A percentile compares a stretch with the other conserved stretches of the same genome.
Conservation (phyloP, 2,888 invertebrate genomes). For the Nematopogon swammerdamellus region DNA sequence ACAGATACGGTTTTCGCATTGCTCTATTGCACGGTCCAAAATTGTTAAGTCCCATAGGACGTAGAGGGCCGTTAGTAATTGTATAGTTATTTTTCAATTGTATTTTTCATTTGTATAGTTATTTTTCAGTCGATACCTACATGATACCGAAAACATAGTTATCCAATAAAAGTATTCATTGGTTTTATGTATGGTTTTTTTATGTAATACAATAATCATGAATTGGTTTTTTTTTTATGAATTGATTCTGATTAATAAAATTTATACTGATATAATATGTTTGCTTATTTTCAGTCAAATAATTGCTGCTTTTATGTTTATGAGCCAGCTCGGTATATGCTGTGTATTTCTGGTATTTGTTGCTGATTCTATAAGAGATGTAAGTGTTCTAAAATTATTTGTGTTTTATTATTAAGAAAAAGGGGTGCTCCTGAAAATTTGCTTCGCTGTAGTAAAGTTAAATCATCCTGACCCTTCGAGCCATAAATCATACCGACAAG, state of each 20-base stretch:
- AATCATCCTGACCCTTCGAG: too few relatives aligned
- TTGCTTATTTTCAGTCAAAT: conserved; percentile 20
- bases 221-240: too few relatives aligned
- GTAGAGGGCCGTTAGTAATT: conserved; percentile 26
- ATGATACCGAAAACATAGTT: too few relatives aligned
- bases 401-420: too few relatives aligned
- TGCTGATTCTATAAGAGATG: conserved; percentile 30
- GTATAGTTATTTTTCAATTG: neutral
- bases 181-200: neutral
- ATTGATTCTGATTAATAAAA: too few relatives aligned
- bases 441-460: too few relatives aligned
- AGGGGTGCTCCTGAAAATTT: too few relatives aligned
- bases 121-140: too few relatives aligned
- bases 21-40: conserved; percentile 28
- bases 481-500: too few relatives aligned
- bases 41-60: conserved; percentile 17
- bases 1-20: conserved; percentile 31
- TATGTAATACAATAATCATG: too few relatives aligned
- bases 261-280: too few relatives aligned
- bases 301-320: conserved; percentile 27
- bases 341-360: conserved; percentile 29
- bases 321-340: conserved; percentile 32
- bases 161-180: too few relatives aligned
- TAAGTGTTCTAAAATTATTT: conserved; percentile 18
- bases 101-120: neutral